Evolutionary conservation across 2,113 vertebrate species (phyloP), one percentile per base, ranked within the genome.

Genomic region (Oenanthe oenanthe): DNA sequence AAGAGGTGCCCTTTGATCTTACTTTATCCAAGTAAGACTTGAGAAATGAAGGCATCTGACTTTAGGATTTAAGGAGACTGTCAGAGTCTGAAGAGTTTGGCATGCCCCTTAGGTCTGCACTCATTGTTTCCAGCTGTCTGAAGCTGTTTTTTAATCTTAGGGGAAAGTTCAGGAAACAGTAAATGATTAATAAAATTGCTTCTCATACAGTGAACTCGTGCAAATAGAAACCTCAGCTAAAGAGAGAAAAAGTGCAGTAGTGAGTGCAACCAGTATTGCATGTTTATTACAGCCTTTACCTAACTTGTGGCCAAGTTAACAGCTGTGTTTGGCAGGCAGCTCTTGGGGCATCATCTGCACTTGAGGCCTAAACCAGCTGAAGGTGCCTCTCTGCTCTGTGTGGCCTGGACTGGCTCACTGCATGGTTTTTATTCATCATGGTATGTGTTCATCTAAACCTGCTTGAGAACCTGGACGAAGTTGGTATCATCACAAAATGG

Each of bases 131-230:
- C 10, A 7, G 65, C 70, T 77, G 47, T 75, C 60, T 70, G 56
- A 76, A 86, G 60, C 34, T 80, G 82, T 1, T 88, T 92, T 95
- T 89, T 57, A 91, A 67, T 95, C 84, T 89, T 91, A 18, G 93
- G 87, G 71, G 89, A 95, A 96, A 95, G 87, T 94, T 96, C 94
- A 91, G 77, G 74, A 82, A 85, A 70, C 5, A 0, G 94, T 96
- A 94, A 94, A 87, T 91, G 91, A 95, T 94, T 79, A 92, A 95
- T 95, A 93, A 95, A 89, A 54, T 82, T 62, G 28, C 70, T 87
- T 92, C 72, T 91, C 0, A 0, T 94, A 45, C 75, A 28, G 28
- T 90, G 91, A 90, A 85, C 91, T 88, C 2, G 0, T 65, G 76
- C 87, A 96, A 89, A 95, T 17, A 91, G 73, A 92, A 91, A 85